These are phyloP conservation scores for Symphodus melops DNA, from an alignment of 2,113 vertebrate species.

Conservation along the genomic window DNA sequence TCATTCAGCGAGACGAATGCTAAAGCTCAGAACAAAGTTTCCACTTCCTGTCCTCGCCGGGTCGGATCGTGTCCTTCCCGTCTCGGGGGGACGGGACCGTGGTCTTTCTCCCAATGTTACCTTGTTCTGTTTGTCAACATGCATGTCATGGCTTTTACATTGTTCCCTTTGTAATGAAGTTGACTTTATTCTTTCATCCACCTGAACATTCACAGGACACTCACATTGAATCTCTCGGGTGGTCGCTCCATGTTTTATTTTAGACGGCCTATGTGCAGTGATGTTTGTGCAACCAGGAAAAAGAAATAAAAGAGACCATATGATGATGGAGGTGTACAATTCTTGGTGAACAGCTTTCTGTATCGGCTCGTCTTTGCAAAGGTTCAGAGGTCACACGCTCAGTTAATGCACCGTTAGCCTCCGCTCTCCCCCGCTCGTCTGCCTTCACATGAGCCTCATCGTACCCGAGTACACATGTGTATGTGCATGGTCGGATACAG, in stretches of 20 bases:
- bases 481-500: too few species aligned
- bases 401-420: slow-evolving; percentile 27
- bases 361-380: slow-evolving; percentile 32
- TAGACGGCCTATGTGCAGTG: slow-evolving; percentile 49
- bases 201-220: slow-evolving; percentile 33
- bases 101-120: slow-evolving; percentile 39
- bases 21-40: slow-evolving; percentile 31
- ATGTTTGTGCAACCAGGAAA: slow-evolving; percentile 46
- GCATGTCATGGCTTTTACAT: slow-evolving; percentile 47
- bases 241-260: slow-evolving; percentile 33
- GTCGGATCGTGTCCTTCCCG: neutral
- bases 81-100: too few species aligned
- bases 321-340: slow-evolving; percentile 46
- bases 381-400: slow-evolving; percentile 10
- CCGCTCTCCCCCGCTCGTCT: too few species aligned
- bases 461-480: too few species aligned
- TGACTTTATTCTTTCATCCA: slow-evolving; percentile 13
- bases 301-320: slow-evolving; percentile 60
- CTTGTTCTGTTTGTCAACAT: slow-evolving; percentile 48
- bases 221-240: slow-evolving; percentile 47
- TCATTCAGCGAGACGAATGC: slow-evolving; percentile 5
- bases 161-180: slow-evolving; percentile 43
- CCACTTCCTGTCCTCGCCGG: slow-evolving; percentile 18
- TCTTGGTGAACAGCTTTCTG: slow-evolving; percentile 41
- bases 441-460: too few species aligned